Base-by-base conservation (phyloP, 2,888 invertebrate genomes). In the Drosophila paramelanica region DNA sequence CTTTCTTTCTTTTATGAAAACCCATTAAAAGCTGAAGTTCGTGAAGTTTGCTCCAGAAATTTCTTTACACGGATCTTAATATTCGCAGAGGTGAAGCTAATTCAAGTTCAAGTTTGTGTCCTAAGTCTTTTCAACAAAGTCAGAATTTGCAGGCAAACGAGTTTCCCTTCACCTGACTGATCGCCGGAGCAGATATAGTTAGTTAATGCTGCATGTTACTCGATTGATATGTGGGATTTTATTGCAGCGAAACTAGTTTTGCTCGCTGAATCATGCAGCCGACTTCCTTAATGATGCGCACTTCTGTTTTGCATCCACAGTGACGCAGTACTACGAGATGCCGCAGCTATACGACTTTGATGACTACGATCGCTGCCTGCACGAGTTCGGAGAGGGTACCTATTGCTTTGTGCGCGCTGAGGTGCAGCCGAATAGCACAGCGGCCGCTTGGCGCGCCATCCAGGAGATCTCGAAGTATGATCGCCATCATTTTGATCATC, bases 281-380 rank as follows among this genome's bases (percentile, higher is more conserved):
- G 14, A 42, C 42, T 60, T 57, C 62, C 69, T 70, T 72, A 60
- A 75, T 61, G 74, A 53, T 55, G 27, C 47, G 14, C 39, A 14
- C 11, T 53, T 45, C 31, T 13, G 36, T 4, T 38, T 27, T 27
- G 39, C 49, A 14, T 56, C 55, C 43, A 64, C 65, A 92, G 91
- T 92, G 90, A 91, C 92, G 43, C 88, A 89, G 58, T 92, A 92
- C 73, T 91, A 90, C 46, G 82, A 90, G 84, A 92, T 92, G 92
- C 92, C 92, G 33, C 81, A 79, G n/a, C 72, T 92, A 4, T 90
- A 90, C 56, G 79, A 87, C 42, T 81, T 92, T 53, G 92, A 92
- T 69, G 91, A 92, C 72, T 92, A 91, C 27, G 92, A 92, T 74
- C 87, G 83, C 8, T 92, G 92, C 73, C 83, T 92, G 17, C 86